Conservation (phyloP, 2,888 invertebrate species). For the Agrenia bidenticulata region DNA sequence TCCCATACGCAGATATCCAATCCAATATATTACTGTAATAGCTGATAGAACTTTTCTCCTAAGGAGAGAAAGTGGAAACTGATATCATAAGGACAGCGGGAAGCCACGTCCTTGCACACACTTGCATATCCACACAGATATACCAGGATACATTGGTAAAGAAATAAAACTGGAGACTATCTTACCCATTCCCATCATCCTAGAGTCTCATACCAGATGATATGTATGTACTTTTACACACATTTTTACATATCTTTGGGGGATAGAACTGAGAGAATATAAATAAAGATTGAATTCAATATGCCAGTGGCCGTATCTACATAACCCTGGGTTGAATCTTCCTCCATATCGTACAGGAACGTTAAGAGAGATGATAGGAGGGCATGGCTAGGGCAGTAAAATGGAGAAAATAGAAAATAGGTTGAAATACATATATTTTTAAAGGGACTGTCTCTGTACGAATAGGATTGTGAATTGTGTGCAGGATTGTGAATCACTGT, state of each 20-base stretch:
- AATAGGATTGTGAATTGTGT: too few species aligned
- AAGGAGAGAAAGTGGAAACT: constrained; percentile 2
- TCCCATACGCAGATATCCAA: background rate
- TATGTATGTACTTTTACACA: background rate
- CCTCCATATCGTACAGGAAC: too few species aligned
- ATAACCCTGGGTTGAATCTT: background rate
- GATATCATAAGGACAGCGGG: background rate
- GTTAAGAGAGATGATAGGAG: too few species aligned
- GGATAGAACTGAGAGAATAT: constrained; percentile 17
- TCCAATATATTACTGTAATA: constrained; percentile 12
- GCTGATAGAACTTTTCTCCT: background rate
- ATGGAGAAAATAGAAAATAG: too few species aligned
- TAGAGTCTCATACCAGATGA: background rate
- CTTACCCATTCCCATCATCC: background rate
- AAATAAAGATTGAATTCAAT: constrained; percentile 40
- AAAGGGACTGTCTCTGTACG: too few species aligned
- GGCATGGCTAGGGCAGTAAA: too few species aligned
- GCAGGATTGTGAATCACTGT: background rate
- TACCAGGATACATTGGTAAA: background rate
- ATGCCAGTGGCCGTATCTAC: constrained; percentile 23
- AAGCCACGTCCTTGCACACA: too few species aligned
- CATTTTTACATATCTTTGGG: constrained; percentile 12
- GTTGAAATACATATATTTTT: too few species aligned
- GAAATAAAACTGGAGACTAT: constrained; percentile 6
- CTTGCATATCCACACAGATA: too few species aligned